Conservation (phyloP, 2,113 vertebrate species). For the Bubalus kerabau region DNA sequence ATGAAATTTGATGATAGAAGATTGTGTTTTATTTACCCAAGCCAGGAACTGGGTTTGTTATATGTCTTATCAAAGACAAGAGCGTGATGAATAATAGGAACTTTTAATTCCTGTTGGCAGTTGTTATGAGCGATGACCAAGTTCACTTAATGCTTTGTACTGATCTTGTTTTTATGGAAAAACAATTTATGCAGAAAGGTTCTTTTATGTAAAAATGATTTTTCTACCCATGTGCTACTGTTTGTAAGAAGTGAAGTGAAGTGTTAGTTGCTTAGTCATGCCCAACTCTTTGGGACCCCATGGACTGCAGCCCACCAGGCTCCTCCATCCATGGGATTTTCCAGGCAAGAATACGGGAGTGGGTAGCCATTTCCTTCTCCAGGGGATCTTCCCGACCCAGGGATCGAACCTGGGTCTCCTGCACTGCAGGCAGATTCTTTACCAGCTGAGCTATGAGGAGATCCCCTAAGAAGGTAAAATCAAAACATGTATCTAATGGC, state of each 20-base stretch:
- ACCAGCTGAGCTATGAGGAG: background rate
- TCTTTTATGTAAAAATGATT: slow-evolving; percentile 5
- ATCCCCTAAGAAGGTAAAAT: background rate
- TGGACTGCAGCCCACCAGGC: background rate
- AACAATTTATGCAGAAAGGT: background rate
- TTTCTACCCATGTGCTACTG: background rate
- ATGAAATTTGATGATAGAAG: background rate
- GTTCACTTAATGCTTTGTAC: background rate
- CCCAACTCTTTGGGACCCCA: background rate
- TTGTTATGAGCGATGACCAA: background rate
- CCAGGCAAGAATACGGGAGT: background rate
- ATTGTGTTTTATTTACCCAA: background rate
- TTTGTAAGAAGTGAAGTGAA: background rate
- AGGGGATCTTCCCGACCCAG: background rate
- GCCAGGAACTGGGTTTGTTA: background rate
- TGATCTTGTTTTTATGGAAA: background rate
- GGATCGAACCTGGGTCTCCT: background rate
- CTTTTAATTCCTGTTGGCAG: background rate
- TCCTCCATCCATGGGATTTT: background rate
- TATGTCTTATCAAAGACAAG: background rate
- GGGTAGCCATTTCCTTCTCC: background rate
- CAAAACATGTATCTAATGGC: background rate
- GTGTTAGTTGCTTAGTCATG: background rate
- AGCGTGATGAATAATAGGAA: background rate
- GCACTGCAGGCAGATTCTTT: background rate